Conservation (phyloP, 1,140 invertebrate species). For the Cydia strobilella region DNA sequence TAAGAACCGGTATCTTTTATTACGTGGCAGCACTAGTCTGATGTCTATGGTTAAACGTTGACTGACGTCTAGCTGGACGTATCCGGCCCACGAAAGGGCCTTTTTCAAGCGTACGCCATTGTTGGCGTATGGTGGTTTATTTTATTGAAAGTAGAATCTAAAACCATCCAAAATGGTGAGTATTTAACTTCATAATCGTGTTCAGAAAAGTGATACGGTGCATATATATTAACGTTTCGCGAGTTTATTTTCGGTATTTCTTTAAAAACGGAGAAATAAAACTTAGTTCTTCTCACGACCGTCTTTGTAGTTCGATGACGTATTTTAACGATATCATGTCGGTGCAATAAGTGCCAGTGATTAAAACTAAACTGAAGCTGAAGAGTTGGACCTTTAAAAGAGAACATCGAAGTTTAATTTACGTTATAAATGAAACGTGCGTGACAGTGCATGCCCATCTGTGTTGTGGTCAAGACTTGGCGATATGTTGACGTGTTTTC, state of each 20-base stretch:
- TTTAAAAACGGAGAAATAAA: constrained; percentile 49
- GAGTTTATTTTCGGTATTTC: constrained; percentile 63
- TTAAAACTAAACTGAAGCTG: background rate
- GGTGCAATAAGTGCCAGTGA: constrained; percentile 55
- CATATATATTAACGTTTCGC: constrained; percentile 48
- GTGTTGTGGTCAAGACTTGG: constrained; percentile 50
- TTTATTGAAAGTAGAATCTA: constrained; percentile 85
- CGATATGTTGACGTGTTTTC: constrained; percentile 54
- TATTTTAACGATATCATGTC: constrained; percentile 59
- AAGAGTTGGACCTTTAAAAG: background rate
- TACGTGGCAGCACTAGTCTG: constrained; percentile 37
- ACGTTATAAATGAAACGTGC: constrained; percentile 51
- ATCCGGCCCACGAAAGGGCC: constrained; percentile 76
- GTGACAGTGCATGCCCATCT: constrained; percentile 51
- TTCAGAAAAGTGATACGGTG: constrained; percentile 52
- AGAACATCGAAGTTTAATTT: constrained; percentile 1
- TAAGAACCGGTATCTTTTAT: constrained; percentile 11
- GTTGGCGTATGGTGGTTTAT: constrained; percentile 89
- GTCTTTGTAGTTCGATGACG: constrained; percentile 72
- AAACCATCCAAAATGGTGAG: constrained; percentile 94
- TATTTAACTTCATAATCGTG: constrained; percentile 66
- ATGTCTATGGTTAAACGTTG: constrained; percentile 58
- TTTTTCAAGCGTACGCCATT: constrained; percentile 90
- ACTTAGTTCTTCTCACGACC: constrained; percentile 48
- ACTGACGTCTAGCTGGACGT: constrained; percentile 58